Evolutionary conservation across 2,888 invertebrate species (phyloP), one percentile per base, ranked within the genome.

Genomic region (Blomia tropicalis): DNA sequence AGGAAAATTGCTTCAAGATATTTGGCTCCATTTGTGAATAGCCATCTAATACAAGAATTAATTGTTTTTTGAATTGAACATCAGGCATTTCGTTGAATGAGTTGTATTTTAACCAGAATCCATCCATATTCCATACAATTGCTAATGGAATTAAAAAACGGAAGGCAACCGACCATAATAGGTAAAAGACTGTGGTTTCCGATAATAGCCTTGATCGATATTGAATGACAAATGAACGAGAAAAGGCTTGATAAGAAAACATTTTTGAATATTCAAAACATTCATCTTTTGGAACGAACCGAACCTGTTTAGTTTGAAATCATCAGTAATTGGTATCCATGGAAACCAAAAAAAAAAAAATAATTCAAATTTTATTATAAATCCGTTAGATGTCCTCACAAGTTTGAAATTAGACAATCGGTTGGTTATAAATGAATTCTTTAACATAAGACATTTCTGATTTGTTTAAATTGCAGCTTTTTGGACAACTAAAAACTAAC

Each of bases 401-500:
- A n/a, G n/a, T 41, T n/a, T 41, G 14, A 41, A 41, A 14, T 41
- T n/a, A 41, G n/a, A 41, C 41, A 41, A 41, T n/a, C 14, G 41
- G 41, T n/a, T 41, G 41, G n/a, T 41, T 41, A n/a, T 41, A 41
- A n/a, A 41, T 41, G 41, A 41, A 41, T n/a, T 41, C 41, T n/a
- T 41, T n/a, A n/a, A 41, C 41, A 41, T 41, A 41, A n/a, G 41
- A 41, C 14, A 14, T 17, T n/a, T 41, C 41, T 41, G 41, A 41
- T 17, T 14, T 41, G 41, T 14, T 41, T n/a, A n/a, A n/a, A n/a
- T n/a, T n/a, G 71, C 93, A 96, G 73, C 84, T 88, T 22, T 78
- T 76, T 71, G 79, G 78, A 72, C 96, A 96, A 0, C 90, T 89
- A 73, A 85, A 96, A 27, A 95, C 75, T 54, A 81, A 80, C 59